Evolutionary conservation across 2,888 invertebrate genomes (phyloP).

Genomic region (Polydrusus tereticollis): DNA sequence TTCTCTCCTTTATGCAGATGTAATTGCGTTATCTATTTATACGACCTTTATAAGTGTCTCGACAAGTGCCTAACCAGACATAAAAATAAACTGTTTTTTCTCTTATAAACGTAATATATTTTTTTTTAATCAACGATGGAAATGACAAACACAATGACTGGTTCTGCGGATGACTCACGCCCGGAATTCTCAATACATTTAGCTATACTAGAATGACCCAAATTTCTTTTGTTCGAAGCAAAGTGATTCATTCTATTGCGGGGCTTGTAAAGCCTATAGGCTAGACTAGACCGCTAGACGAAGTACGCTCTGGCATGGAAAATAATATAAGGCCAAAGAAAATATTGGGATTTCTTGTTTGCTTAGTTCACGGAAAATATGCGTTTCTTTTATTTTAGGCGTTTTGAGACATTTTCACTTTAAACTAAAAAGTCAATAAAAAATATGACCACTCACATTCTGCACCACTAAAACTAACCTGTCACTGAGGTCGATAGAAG

Average conservation of each 20-base stretch:
- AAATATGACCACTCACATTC: too few species aligned
- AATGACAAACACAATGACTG: background rate
- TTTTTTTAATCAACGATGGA: background rate
- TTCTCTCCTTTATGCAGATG: too few species aligned
- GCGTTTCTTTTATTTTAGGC: background rate
- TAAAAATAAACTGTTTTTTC: too few species aligned
- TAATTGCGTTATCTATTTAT: too few species aligned
- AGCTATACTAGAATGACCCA: conserved; percentile 17
- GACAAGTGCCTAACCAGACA: too few species aligned
- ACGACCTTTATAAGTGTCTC: too few species aligned
- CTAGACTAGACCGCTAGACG: background rate
- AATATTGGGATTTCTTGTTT: background rate
- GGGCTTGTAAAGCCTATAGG: background rate
- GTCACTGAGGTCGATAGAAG: too few species aligned
- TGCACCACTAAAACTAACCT: too few species aligned
- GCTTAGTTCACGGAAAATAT: background rate
- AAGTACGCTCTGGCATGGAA: background rate
- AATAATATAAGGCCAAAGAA: background rate
- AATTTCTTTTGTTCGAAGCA: conserved; percentile 19
- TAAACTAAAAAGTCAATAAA: background rate
- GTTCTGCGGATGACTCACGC: conserved; percentile 11
- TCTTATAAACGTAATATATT: too few species aligned
- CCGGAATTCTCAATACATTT: conserved; percentile 29
- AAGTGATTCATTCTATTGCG: conserved; percentile 26
- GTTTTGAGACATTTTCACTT: background rate